These are phyloP conservation scores for Aphidius colemani DNA, from an alignment of 2,888 invertebrate species.

Conservation along the genomic window DNA sequence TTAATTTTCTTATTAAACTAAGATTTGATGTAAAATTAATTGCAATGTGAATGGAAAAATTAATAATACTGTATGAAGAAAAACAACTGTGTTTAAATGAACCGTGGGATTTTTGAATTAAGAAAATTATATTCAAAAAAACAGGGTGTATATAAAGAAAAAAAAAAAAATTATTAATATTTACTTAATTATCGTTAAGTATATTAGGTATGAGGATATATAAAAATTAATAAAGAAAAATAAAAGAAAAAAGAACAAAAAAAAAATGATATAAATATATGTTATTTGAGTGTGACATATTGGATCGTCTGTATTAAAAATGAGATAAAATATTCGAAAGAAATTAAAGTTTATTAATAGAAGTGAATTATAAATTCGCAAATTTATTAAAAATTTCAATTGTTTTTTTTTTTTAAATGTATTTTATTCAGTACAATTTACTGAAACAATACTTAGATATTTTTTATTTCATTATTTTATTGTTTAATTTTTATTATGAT, in stretches of 20 bases:
- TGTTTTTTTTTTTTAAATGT: too few species aligned
- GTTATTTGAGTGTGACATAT: neutral
- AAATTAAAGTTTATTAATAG: too few species aligned
- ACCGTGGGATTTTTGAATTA: constrained; percentile 22
- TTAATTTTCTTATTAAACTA: neutral
- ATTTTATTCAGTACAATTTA: too few species aligned
- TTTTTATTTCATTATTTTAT: too few species aligned
- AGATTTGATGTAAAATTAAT: neutral
- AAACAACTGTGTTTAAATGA: constrained; percentile 14
- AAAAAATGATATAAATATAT: constrained; percentile 14
- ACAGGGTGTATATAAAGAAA: constrained; percentile 59
- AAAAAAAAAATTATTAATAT: constrained; percentile 49
- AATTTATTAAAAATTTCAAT: too few species aligned
- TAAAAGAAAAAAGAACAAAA: constrained; percentile 35
- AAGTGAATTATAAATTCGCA: too few species aligned
- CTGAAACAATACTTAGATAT: too few species aligned
- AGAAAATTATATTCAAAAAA: constrained; percentile 33
- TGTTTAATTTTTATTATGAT: too few species aligned
- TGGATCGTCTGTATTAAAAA: too few species aligned
- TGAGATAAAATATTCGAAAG: neutral
- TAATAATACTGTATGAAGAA: constrained; percentile 5
- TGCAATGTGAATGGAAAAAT: neutral
- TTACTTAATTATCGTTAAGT: constrained; percentile 58
- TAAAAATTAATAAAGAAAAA: constrained; percentile 34
- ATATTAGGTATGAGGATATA: constrained; percentile 28